A percentile compares a stretch with the other conserved stretches of the same genome.
These are phyloP conservation scores for Mormyrus lacerda DNA, from an alignment of 2,113 vertebrate species.

Conservation along the genomic window DNA sequence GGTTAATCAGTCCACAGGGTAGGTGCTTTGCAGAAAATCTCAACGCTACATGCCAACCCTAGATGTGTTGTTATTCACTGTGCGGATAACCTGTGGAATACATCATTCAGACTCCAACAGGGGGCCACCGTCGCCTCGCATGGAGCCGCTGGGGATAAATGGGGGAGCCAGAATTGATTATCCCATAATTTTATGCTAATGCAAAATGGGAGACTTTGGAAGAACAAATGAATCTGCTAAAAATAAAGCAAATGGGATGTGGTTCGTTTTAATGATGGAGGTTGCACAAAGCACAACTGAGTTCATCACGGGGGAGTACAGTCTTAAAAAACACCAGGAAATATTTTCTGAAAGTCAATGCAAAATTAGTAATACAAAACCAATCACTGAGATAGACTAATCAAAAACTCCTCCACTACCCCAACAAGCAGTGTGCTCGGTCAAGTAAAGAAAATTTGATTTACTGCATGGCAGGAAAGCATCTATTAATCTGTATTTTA, in stretches of 20 bases:
- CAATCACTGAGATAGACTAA: slow-evolving; percentile 30
- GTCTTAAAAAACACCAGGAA: slow-evolving; percentile 34
- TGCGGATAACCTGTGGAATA: background rate
- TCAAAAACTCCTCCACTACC: background rate
- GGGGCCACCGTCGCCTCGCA: background rate
- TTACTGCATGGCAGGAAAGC: background rate
- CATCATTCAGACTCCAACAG: slow-evolving; percentile 9
- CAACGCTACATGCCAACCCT: background rate
- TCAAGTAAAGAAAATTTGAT: slow-evolving; percentile 3
- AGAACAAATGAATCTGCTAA: slow-evolving; percentile 27
- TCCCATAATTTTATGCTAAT: slow-evolving; percentile 32
- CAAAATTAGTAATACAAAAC: slow-evolving; percentile 26
- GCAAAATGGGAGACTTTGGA: slow-evolving; percentile 19
- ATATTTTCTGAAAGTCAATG: slow-evolving; percentile 27
- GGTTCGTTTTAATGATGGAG: slow-evolving; percentile 41
- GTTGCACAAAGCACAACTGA: slow-evolving; percentile 35
- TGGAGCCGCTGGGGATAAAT: slow-evolving; percentile 3
- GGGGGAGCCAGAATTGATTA: slow-evolving; percentile 27
- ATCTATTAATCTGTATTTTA: slow-evolving; percentile 1
- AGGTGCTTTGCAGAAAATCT: background rate
- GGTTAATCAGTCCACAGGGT: background rate
- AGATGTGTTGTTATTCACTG: background rate
- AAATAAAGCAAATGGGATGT: slow-evolving; percentile 27
- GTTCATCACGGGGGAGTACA: slow-evolving; percentile 32
- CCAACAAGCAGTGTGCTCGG: background rate